phyloP scores from a whole-genome alignment of 2,113 vertebrate species.

The Callocephalon fimbriatum region DNA sequence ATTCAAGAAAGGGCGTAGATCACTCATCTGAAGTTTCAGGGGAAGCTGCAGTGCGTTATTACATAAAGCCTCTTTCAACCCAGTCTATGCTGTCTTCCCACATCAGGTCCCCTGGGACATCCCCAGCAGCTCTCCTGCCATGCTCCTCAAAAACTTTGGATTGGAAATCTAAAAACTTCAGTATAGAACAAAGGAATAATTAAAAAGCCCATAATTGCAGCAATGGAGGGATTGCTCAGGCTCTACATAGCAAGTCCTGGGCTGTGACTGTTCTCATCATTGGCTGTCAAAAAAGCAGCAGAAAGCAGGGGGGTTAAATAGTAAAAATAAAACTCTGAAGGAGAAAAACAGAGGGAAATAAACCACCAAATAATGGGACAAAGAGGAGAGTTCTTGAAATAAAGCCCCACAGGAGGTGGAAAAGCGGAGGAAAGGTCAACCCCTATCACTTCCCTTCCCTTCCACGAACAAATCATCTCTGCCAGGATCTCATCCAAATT shows the following conservation, averaged over 20 bases:
- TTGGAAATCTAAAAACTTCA: not conserved
- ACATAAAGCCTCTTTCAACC: not conserved
- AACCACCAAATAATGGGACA: not conserved
- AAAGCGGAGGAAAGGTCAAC: not conserved
- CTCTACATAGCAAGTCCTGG: not conserved
- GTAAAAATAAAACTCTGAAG: not conserved
- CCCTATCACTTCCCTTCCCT: not conserved
- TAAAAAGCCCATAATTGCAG: not conserved
- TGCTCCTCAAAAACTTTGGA: not conserved
- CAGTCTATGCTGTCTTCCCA: not conserved
- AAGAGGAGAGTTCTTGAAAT: not conserved
- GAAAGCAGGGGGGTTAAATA: not conserved
- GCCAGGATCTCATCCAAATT: not conserved
- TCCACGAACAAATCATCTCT: not conserved
- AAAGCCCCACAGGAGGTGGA: not conserved
- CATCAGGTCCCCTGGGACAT: not conserved
- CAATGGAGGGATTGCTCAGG: not conserved
- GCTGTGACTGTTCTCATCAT: not conserved
- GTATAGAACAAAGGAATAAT: accelerated
- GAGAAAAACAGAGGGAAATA: not conserved
- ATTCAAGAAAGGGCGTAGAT: not conserved
- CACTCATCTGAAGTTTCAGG: not conserved
- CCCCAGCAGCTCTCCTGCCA: not conserved
- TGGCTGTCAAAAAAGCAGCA: not conserved
- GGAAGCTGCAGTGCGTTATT: not conserved